phyloP scores from a whole-genome alignment of 2,888 invertebrate species.

The Seira sanloemensis region DNA sequence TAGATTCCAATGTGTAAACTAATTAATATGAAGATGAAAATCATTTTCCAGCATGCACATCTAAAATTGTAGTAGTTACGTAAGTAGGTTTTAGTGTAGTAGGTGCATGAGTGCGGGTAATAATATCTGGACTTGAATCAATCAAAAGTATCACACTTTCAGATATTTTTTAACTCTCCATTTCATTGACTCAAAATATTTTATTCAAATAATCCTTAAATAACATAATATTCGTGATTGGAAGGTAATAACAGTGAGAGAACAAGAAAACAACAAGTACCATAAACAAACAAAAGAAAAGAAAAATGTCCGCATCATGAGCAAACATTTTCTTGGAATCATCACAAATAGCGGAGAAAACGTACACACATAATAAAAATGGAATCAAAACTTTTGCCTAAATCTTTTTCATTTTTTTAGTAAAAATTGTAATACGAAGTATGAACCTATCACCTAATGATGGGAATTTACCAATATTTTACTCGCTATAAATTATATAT shows the following conservation, averaged over 20 bases:
- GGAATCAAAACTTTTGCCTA: constrained; percentile 36
- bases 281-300: constrained; percentile 8
- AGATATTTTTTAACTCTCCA: not conserved
- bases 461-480: constrained; percentile 21
- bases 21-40: too few species aligned
- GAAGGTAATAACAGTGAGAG: constrained; percentile 31
- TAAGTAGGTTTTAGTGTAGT: too few species aligned
- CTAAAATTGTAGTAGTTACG: too few species aligned
- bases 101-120: too few species aligned
- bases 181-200: constrained; percentile 1
- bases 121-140: too few species aligned
- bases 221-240: not conserved
- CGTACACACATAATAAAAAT: constrained; percentile 25
- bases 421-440: constrained; percentile 4
- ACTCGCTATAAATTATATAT: not conserved
- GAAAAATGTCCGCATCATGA: not conserved
- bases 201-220: constrained; percentile 1
- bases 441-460: not conserved
- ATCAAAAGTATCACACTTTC: too few species aligned
- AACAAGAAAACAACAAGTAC: constrained; percentile 32
- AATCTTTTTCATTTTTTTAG: not conserved
- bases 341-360: not conserved
- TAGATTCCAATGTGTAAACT: too few species aligned
- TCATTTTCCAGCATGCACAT: too few species aligned
- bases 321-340: not conserved